phyloP scores from a whole-genome alignment of 2,113 vertebrate species.

The Myrmecobius fasciatus region DNA sequence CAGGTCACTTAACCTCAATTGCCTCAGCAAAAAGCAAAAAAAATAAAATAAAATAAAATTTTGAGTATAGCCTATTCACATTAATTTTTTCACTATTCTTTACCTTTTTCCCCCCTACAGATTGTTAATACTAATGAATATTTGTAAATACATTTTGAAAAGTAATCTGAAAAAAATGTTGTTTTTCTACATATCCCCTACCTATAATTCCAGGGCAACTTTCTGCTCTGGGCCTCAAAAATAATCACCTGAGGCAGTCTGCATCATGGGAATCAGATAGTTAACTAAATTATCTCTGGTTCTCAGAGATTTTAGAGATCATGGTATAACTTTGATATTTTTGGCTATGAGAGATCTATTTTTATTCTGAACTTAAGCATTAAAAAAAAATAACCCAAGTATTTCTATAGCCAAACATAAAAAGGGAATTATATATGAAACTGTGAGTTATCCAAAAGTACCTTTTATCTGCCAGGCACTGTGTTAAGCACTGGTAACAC shows the following conservation, averaged over 20 bases:
- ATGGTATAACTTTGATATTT: not conserved
- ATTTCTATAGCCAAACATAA: not conserved
- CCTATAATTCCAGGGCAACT: not conserved
- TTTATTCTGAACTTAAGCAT: not conserved
- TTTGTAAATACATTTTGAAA: not conserved
- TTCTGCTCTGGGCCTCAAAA: not conserved
- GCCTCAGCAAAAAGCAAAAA: too few relatives aligned
- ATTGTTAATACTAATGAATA: not conserved
- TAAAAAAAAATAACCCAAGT: not conserved
- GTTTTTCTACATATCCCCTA: not conserved
- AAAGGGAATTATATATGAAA: not conserved
- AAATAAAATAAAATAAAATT: too few relatives aligned
- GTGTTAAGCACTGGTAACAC: not conserved
- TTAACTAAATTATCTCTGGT: not conserved
- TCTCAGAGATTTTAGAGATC: not conserved
- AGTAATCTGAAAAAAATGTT: not conserved
- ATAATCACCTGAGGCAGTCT: too few relatives aligned
- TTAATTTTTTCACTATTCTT: not conserved
- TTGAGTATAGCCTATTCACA: not conserved
- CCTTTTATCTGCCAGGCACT: not conserved
- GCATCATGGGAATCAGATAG: not conserved
- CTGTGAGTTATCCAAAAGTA: not conserved
- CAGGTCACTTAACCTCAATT: too few relatives aligned
- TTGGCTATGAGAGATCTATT: not conserved
- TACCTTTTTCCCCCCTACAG: not conserved